Base-by-base conservation (phyloP, 2,888 invertebrate species). In the Stenchaetothrips biformis region DNA sequence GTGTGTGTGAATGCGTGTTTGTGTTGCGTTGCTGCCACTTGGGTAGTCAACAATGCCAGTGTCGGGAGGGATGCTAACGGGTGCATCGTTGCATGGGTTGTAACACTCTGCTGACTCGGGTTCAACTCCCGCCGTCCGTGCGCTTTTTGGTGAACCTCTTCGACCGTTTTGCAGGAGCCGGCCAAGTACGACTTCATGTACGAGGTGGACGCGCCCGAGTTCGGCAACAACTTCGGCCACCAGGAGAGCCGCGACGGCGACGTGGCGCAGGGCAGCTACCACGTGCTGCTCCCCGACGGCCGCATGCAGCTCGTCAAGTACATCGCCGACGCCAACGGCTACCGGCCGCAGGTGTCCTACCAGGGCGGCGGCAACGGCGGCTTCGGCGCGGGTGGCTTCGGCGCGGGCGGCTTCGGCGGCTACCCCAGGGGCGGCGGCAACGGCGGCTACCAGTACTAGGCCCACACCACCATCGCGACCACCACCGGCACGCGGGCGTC, bases 141-240 rank as follows among this genome's bases (percentile, higher is more conserved):
- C 37, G 37, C 37, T 37, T 4, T 37, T 37, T 37, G 37, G 37
- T 37, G 37, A 37, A 2, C 37, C 53, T 53, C 1, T 3, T 9
- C 0, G 9, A 21, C 21, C 21, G 8, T 8, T 7, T 74, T 25
- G 67, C 85, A 94, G 94, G 93, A 91, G 87, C 94, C 93, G 84
- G 94, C 94, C 83, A 93, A 93, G 88, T 94, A 94, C 88, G 92
- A 93, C 88, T 94, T 93, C 89, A 92, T 91, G 86, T 94, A 94
- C 88, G 92, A 94, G 87, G 94, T 94, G 85, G 93, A 93, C 86
- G 94, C 94, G 88, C 89, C 90, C 84, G 91, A 92, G 88, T 91
- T 91, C 87, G 93, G 93, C 86, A 91, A 91, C 86, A 91, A 92
- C 86, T 94, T 74, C 67, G 67, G 67, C 67, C 67, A 74, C 67